A percentile compares a stretch with the other conserved stretches of the same genome.
Evolutionary conservation across 2,113 vertebrate genomes (phyloP).

Genomic region (Grammomys dolichurus): DNA sequence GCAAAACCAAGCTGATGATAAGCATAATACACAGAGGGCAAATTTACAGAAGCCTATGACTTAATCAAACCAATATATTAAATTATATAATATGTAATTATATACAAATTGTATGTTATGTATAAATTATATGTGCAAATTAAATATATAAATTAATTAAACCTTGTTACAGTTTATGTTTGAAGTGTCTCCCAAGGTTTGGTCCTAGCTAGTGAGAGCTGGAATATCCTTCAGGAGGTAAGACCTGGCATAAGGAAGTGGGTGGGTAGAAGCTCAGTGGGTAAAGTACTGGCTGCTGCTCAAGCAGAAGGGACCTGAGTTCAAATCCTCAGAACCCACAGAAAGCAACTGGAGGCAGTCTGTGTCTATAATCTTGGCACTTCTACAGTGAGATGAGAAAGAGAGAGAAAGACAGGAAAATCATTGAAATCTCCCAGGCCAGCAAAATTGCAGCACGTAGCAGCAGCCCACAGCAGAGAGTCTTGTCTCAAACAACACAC

Average conservation of each 20-base stretch:
- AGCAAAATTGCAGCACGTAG: background rate
- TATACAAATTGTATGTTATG: background rate
- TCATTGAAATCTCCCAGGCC: background rate
- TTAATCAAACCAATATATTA: slow-evolving; percentile 3
- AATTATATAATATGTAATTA: background rate
- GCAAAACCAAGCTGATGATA: background rate
- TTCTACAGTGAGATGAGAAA: too few species aligned
- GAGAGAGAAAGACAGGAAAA: background rate
- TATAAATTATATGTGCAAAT: background rate
- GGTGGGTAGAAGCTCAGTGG: background rate
- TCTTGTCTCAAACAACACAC: background rate
- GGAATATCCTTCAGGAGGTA: background rate
- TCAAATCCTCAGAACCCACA: background rate
- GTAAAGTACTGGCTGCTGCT: background rate
- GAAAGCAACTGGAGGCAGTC: too few species aligned
- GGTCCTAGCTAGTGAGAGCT: background rate
- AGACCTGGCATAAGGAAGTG: background rate
- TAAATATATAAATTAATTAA: background rate
- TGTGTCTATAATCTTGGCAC: too few species aligned
- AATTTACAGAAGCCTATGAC: background rate
- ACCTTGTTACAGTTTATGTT: background rate
- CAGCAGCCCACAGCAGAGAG: background rate
- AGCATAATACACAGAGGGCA: background rate
- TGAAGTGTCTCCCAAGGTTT: background rate
- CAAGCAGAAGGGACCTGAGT: background rate